Evolutionary conservation across 2,888 invertebrate species (phyloP), one percentile per base, ranked within the genome.

Genomic region (Argynnis bischoffii): DNA sequence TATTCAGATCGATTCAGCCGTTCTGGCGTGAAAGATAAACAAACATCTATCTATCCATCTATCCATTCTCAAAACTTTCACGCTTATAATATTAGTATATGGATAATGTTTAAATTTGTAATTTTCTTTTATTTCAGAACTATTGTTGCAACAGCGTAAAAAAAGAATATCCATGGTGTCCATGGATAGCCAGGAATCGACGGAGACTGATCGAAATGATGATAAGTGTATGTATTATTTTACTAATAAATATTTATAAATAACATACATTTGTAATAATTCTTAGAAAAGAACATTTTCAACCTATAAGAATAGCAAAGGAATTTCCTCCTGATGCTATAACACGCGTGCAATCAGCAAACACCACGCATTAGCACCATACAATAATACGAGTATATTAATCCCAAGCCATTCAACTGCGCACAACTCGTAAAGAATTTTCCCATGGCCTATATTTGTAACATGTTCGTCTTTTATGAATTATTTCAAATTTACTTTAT

Each of bases 121-220:
- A 18, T 15, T 59, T 16, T 51, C 6, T 1, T n/a, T 18, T 61
- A 57, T 90, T 89, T 15, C 90, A 92, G 92, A 92, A 83, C 80
- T 92, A 18, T 78, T 91, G 18, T 81, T 84, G 48, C 86, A 91
- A 73, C 87, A 91, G 74, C 84, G 91, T n/a, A 90, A 84, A 71
- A 92, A 92, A 72, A 83, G 92, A 71, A 81, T 87, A 73, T 92
- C 92, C 1, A 85, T 89, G 79, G 85, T 82, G 31, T 92, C 92
- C 14, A 90, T 89, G 87, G 88, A 88, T 76, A 90, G 90, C 57
- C 86, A 90, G 73, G 85, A 84, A 35, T 90, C 91, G 1, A 81
- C 76, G 3, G 89, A 88, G 56, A 87, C 86, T 3, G 88, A 87
- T 48, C 82, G 83, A 71, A 89, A 85, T 70, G 90, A 90, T 67